These are phyloP conservation scores for Laticauda colubrina DNA, from an alignment of 2,113 vertebrate genomes.

Conservation along the genomic window DNA sequence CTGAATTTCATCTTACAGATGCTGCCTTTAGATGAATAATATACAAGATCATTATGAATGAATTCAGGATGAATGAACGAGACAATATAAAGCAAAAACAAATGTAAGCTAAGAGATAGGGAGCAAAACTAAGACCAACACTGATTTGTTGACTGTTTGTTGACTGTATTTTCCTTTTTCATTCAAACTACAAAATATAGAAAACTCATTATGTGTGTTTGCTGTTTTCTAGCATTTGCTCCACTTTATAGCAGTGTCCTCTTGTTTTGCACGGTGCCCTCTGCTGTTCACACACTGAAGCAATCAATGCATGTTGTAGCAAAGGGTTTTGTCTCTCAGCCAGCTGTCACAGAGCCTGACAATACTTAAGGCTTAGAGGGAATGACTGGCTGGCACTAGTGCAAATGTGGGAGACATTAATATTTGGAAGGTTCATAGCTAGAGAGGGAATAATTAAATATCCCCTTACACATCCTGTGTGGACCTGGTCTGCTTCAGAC, in stretches of 20 bases:
- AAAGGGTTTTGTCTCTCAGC: not conserved
- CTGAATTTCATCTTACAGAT: not conserved
- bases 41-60: not conserved
- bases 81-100: not conserved
- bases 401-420: not conserved
- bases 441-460: not conserved
- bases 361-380: not conserved
- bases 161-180: not conserved
- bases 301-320: not conserved
- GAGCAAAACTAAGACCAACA: not conserved
- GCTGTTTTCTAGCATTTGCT: not conserved
- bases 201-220: not conserved
- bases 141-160: not conserved
- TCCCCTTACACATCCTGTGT: not conserved
- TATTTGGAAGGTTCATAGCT: not conserved
- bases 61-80: not conserved
- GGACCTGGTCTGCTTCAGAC: not conserved
- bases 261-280: not conserved
- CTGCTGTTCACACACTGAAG: not conserved
- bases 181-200: not conserved
- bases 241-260: not conserved
- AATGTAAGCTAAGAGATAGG: not conserved
- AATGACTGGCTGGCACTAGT: not conserved
- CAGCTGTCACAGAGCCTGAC: not conserved
- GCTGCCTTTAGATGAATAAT: slow-evolving; percentile 12